Percentiles rank a stretch among this genome's conserved stretches.
Conservation (phyloP, 2,797 vertebrate genomes). For the Sebastes matsubarae region DNA sequence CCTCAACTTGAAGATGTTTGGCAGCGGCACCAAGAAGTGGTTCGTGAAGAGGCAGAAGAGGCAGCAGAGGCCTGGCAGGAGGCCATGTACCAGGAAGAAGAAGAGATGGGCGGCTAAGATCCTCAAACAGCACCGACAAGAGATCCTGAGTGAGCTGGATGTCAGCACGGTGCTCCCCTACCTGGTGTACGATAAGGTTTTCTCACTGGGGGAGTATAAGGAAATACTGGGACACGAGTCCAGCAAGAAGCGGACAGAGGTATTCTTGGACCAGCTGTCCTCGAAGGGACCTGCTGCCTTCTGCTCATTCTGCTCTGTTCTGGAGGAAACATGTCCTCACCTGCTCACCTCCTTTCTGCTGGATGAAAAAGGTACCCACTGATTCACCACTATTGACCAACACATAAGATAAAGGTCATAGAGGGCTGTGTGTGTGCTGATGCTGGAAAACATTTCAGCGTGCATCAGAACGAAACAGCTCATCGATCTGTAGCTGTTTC, state of each 20-base stretch:
- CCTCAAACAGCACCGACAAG: constrained; percentile 83
- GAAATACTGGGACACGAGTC: constrained; percentile 87
- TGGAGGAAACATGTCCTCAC: constrained; percentile 92
- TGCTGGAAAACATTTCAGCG: background rate
- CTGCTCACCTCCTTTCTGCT: constrained; percentile 90
- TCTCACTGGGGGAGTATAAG: constrained; percentile 90
- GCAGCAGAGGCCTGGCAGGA: constrained; percentile 74
- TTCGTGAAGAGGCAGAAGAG: constrained; percentile 84
- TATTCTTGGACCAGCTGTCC: constrained; percentile 88
- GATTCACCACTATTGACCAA: constrained; percentile 3
- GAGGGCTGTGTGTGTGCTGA: background rate
- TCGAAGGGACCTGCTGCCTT: constrained; percentile 88
- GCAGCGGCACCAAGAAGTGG: constrained; percentile 84
- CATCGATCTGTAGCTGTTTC: background rate
- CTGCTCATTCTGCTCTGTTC: constrained; percentile 87
- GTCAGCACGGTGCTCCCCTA: constrained; percentile 87
- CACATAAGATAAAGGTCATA: constrained; percentile 11
- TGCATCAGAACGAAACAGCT: background rate
- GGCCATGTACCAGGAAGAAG: constrained; percentile 77
- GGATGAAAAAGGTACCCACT: constrained; percentile 87
- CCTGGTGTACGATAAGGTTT: constrained; percentile 88
- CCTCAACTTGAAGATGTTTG: constrained; percentile 83
- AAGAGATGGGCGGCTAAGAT: constrained; percentile 83
- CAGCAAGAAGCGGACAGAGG: constrained; percentile 80
- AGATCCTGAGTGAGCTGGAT: constrained; percentile 86